These are phyloP conservation scores for Scatophagus argus DNA, from an alignment of 2,113 vertebrate genomes.

Conservation along the genomic window DNA sequence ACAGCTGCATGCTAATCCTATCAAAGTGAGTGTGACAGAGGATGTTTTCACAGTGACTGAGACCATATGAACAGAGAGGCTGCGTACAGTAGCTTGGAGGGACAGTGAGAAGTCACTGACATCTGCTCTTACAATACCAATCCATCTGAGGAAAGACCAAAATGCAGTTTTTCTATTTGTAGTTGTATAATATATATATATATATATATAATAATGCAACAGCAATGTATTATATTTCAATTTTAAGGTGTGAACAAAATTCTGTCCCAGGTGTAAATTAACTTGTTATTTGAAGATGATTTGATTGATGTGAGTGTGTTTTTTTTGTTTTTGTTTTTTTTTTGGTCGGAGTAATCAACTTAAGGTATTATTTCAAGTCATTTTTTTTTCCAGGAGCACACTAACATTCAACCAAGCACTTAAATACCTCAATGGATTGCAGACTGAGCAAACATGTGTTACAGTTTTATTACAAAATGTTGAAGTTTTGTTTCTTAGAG, in stretches of 20 bases:
- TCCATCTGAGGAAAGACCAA: background rate
- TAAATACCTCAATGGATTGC: background rate
- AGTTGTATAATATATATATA: too few relatives aligned
- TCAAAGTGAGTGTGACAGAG: constrained; percentile 61
- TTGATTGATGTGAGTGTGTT: too few relatives aligned
- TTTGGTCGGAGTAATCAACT: too few relatives aligned
- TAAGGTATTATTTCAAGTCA: too few relatives aligned
- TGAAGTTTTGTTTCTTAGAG: background rate
- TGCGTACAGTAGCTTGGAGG: constrained; percentile 19
- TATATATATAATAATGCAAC: too few relatives aligned
- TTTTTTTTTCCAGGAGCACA: too few relatives aligned
- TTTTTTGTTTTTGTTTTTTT: too few relatives aligned
- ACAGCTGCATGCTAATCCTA: constrained; percentile 66
- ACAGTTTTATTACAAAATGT: background rate
- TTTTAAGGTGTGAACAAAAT: background rate
- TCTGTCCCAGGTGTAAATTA: too few relatives aligned
- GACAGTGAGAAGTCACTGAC: background rate
- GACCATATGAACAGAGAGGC: constrained; percentile 31
- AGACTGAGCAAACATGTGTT: too few relatives aligned
- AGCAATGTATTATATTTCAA: background rate
- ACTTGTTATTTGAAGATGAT: background rate
- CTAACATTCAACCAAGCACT: too few relatives aligned
- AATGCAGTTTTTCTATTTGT: background rate
- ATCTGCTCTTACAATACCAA: background rate
- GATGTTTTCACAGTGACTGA: constrained; percentile 60